Percentiles rank a stretch among this genome's conserved stretches.
Evolutionary conservation across 2,797 vertebrate genomes (phyloP).

Genomic region (Vireo griseus): DNA sequence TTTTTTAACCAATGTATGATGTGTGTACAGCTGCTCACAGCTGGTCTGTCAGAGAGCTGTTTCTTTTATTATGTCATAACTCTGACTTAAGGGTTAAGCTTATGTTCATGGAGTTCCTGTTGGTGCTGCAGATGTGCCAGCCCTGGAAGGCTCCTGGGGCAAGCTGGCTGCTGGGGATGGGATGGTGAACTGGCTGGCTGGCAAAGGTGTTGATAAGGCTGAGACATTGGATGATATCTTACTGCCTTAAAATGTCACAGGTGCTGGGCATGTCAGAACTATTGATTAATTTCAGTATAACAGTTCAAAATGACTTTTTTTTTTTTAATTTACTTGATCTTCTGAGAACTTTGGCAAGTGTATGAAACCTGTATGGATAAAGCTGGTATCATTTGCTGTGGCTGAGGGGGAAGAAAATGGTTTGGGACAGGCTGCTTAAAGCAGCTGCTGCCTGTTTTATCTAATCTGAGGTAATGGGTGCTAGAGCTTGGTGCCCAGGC

Average conservation of each 20-base stretch:
- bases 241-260: background rate
- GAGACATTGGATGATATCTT: background rate
- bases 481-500: background rate
- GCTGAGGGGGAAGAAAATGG: background rate
- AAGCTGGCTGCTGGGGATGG: background rate
- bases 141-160: background rate
- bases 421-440: background rate
- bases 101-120: fast-evolving
- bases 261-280: background rate
- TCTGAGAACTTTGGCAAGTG: background rate
- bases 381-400: background rate
- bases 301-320: background rate
- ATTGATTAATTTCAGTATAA: background rate
- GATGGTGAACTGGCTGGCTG: fast-evolving
- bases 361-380: background rate
- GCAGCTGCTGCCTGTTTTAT: background rate
- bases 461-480: background rate
- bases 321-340: background rate
- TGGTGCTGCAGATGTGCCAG: fast-evolving
- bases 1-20: fast-evolving
- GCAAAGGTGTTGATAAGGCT: background rate
- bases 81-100: background rate
- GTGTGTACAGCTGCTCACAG: fast-evolving
- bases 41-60: background rate
- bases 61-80: fast-evolving